Conservation (phyloP, 2,797 vertebrate genomes). For the Dromococcyx pavoninus region DNA sequence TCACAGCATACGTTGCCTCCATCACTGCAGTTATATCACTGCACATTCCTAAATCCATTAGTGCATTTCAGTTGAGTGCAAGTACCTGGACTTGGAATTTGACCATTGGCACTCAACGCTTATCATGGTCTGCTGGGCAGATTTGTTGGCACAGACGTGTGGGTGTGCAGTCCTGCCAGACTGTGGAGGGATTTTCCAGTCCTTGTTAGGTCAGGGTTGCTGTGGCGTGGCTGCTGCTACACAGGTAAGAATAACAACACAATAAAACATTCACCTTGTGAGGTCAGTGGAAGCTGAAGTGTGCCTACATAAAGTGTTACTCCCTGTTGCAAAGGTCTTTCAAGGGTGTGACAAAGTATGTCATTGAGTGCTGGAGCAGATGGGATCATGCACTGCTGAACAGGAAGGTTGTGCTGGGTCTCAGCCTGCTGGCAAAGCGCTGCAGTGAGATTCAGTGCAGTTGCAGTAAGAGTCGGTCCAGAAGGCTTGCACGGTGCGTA, state of each 20-base stretch:
- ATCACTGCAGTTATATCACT: not conserved
- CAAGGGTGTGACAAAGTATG: not conserved
- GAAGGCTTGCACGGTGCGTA: not conserved
- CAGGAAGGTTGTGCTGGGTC: not conserved
- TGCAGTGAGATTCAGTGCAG: not conserved
- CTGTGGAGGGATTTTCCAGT: conserved; percentile 43
- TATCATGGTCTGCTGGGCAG: conserved; percentile 38
- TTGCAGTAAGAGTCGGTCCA: not conserved
- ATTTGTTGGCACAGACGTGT: not conserved
- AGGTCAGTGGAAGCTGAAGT: not conserved
- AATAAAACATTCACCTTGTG: not conserved
- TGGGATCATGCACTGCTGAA: accelerated
- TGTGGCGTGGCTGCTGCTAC: not conserved
- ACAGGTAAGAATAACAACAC: not conserved
- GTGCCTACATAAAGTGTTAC: not conserved
- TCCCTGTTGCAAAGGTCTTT: not conserved
- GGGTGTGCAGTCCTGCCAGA: not conserved
- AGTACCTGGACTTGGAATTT: conserved; percentile 11
- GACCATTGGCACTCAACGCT: not conserved
- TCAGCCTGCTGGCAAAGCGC: not conserved
- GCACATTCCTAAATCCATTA: not conserved
- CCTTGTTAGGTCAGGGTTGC: not conserved
- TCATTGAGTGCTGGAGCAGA: not conserved
- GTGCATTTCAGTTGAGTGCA: not conserved
- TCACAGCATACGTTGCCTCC: not conserved